Evolutionary conservation across 1,140 invertebrate genomes (phyloP), one percentile per base, ranked within the genome.

Genomic region (Drosophila ohnishii): DNA sequence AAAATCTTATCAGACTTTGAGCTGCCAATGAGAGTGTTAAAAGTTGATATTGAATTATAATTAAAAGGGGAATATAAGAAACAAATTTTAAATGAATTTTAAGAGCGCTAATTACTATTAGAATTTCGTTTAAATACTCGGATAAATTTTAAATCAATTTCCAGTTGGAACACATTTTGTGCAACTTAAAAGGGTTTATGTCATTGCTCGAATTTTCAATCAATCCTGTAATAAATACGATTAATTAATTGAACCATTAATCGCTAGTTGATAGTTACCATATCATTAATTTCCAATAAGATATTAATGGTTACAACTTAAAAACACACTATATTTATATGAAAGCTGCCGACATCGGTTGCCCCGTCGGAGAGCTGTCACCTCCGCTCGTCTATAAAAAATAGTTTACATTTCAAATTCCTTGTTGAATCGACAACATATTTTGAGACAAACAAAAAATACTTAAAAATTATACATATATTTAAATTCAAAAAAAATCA

Each of bases 401-500:
- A 34, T 5, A 14, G 6, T 13, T 51, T 1, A 13, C 55, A 60
- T 16, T 58, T 34, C 2, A 35, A 67, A 58, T 42, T 71, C 9
- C 9, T 40, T 10, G 34, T 57, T 14, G 4, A 14, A 14, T 1
- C 10, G 28, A 2, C 16, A 59, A 30, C 32, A 39, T 5, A 47
- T 7, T 28, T 32, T 22, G 28, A 45, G 47, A 4, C 39, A 3
- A 53, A 22, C 2, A 28, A 16, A 19, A 19, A 19, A 2, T 11
- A 35, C 3, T 11, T 11, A 44, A 19, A 44, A 2, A 42, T 9
- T 19, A 16, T 4, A 28, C 2, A 28, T 2, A 22, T 6, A 19
- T 19, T 19, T 19, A 19, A 47, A 48, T 28, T 0, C 0, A 30
- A 30, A 35, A 35, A 48, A 66, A 79, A 50, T 61, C 35, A 32